Conservation (phyloP, 1,140 invertebrate genomes). For the Propsilocerus akamusi region DNA sequence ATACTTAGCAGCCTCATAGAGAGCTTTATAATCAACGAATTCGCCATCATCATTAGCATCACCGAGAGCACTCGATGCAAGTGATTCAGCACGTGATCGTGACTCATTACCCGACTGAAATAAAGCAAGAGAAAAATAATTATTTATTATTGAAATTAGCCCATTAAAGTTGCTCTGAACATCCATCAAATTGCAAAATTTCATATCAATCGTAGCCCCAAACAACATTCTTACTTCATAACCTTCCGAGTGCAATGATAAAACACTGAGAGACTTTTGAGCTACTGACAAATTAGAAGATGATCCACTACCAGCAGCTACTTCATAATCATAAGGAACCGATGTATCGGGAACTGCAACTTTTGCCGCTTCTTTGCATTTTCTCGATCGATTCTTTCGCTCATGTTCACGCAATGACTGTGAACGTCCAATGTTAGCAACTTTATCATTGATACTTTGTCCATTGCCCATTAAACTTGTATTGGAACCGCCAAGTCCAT, state of each 20-base stretch:
- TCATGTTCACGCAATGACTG: conserved; percentile 23
- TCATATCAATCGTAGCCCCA: not conserved
- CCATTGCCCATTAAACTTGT: conserved; percentile 12
- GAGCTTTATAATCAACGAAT: conserved; percentile 61
- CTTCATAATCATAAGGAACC: conserved; percentile 7
- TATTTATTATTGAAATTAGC: too few species aligned
- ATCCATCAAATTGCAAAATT: not conserved
- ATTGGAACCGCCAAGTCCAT: conserved; percentile 13
- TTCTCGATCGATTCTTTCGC: conserved; percentile 20
- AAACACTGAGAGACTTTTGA: conserved; percentile 16
- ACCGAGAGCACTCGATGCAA: conserved; percentile 27
- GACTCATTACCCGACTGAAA: conserved; percentile 57
- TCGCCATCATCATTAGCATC: conserved; percentile 48
- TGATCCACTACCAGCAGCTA: conserved; percentile 12
- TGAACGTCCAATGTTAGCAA: conserved; percentile 15
- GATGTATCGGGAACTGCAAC: not conserved
- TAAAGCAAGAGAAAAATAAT: conserved; percentile 9
- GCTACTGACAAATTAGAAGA: too few species aligned
- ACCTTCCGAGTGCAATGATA: conserved; percentile 36
- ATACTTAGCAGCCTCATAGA: conserved; percentile 48
- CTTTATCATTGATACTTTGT: conserved; percentile 11
- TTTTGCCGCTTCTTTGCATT: conserved; percentile 14
- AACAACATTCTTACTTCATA: conserved; percentile 38
- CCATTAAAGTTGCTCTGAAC: too few species aligned
- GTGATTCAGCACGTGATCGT: conserved; percentile 26